Evolutionary conservation across 2,888 invertebrate genomes (phyloP).

Genomic region (Cryptophagus acutangulus): DNA sequence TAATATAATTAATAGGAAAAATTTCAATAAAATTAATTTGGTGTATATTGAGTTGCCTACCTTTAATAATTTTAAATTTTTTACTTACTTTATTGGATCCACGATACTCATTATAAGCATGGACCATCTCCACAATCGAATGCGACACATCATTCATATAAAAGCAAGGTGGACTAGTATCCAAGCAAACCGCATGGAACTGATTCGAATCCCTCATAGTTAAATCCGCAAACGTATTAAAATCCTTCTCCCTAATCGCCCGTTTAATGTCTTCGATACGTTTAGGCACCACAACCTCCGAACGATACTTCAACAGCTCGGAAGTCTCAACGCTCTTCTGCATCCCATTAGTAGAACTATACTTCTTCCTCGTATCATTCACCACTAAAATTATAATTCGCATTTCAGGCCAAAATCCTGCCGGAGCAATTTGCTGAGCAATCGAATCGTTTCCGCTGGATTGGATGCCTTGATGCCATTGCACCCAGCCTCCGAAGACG

Average conservation of each 20-base stretch:
- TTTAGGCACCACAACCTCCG: constrained; percentile 66
- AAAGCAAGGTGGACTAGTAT: constrained; percentile 88
- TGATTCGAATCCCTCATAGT: constrained; percentile 98
- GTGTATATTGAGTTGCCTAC: no score
- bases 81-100: constrained; percentile 57
- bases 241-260: constrained; percentile 66
- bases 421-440: constrained; percentile 67
- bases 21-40: constrained; percentile 1
- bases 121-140: constrained; percentile 72
- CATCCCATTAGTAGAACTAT: constrained; percentile 89
- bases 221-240: constrained; percentile 79
- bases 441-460: constrained; percentile 68
- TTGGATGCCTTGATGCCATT: constrained; percentile 72
- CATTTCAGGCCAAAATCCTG: constrained; percentile 86
- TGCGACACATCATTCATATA: constrained; percentile 91
- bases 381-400: constrained; percentile 85
- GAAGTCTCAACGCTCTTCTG: constrained; percentile 74
- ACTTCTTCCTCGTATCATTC: constrained; percentile 75
- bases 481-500: constrained; percentile 84
- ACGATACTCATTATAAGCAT: constrained; percentile 70
- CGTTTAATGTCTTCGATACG: constrained; percentile 57
- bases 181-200: constrained; percentile 89
- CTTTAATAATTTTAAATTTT: constrained; percentile 3
- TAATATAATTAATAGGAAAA: constrained; percentile 4
- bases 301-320: constrained; percentile 70